A percentile compares a stretch with the other conserved stretches of the same genome.
These are phyloP conservation scores for Meiosimyza decipiens DNA, from an alignment of 2,888 invertebrate species.

Conservation along the genomic window DNA sequence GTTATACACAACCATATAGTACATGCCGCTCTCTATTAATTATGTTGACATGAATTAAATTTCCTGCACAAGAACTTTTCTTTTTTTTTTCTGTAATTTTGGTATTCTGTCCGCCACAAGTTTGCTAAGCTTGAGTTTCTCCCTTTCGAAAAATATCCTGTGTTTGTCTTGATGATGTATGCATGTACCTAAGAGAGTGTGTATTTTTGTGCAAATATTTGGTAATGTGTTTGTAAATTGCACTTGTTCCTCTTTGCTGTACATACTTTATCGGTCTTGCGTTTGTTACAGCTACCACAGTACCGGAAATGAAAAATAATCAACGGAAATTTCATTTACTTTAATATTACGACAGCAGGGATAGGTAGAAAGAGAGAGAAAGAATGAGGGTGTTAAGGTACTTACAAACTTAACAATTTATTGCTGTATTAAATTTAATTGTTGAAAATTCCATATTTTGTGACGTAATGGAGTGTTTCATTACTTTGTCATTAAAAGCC, in stretches of 20 bases:
- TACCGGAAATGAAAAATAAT: conserved; percentile 27
- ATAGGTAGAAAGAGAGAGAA: too few species aligned
- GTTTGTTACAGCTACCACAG: neutral
- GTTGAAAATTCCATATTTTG: neutral
- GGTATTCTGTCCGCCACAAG: neutral
- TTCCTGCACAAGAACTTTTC: neutral
- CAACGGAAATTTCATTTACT: conserved; percentile 2
- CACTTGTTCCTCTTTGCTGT: too few species aligned
- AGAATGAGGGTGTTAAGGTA: too few species aligned
- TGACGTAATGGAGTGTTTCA: too few species aligned
- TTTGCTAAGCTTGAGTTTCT: neutral
- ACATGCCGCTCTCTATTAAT: conserved; percentile 20
- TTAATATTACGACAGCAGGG: too few species aligned
- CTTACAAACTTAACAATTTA: neutral
- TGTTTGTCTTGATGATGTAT: neutral
- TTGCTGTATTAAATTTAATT: neutral
- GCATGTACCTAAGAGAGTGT: neutral
- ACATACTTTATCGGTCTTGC: neutral
- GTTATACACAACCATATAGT: neutral
- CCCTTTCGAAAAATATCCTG: neutral
- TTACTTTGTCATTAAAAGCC: too few species aligned
- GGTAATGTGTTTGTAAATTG: conserved; percentile 13
- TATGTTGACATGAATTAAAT: conserved; percentile 32
- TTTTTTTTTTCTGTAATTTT: neutral
- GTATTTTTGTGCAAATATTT: conserved; percentile 23